Conservation (phyloP, 2,113 vertebrate species). For the Trematocara macrostoma region DNA sequence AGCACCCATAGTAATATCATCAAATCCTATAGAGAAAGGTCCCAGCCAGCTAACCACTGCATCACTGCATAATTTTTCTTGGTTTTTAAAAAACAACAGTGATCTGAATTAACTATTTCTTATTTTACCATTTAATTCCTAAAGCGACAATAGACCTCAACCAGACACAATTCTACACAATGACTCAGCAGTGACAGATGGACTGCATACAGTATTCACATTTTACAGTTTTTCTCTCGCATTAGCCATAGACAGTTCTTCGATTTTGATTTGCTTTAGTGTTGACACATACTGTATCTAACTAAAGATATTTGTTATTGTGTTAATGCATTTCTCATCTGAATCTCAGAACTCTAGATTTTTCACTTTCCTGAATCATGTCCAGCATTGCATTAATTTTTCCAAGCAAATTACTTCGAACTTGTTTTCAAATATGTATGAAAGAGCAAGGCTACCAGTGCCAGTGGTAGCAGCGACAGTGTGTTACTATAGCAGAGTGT, state of each 20-base stretch:
- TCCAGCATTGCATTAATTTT: neutral
- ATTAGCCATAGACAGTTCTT: neutral
- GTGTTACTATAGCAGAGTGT: neutral
- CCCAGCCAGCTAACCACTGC: neutral
- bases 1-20: neutral
- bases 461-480: neutral
- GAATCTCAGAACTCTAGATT: neutral
- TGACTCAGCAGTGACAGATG: neutral
- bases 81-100: neutral
- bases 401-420: neutral
- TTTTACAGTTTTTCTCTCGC: neutral
- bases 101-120: neutral
- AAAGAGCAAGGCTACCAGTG: neutral
- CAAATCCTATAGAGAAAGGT: neutral
- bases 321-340: neutral
- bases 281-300: neutral
- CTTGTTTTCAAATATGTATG: neutral
- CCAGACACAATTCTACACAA: neutral
- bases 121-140: neutral
- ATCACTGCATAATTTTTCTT: neutral
- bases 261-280: neutral
- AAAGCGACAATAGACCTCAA: neutral
- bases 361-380: neutral
- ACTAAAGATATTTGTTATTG: neutral
- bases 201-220: neutral